Percentiles rank a stretch among this genome's conserved stretches.
phyloP scores from a whole-genome alignment of 1,140 invertebrate genomes.

The Neotoxoptera formosana region DNA sequence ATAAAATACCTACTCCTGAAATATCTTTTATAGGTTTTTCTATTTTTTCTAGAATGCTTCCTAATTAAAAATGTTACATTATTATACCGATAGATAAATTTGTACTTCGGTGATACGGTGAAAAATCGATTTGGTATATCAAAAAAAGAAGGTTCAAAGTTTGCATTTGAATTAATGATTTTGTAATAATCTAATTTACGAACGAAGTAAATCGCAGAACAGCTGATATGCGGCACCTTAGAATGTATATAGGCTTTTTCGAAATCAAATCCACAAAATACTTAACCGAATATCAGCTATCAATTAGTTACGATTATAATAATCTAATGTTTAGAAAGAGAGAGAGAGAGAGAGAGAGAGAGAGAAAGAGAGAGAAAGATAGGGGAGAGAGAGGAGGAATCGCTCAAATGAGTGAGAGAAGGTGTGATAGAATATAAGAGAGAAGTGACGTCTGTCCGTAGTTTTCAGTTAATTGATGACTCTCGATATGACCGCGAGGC shows the following conservation, averaged over 20 bases:
- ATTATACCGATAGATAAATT: background rate
- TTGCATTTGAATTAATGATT: background rate
- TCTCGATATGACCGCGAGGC: background rate
- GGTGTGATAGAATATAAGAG: background rate
- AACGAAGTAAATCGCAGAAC: background rate
- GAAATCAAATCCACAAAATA: background rate
- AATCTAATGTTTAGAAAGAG: background rate
- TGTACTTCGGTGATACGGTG: too few species aligned
- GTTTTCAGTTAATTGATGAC: conserved; percentile 51
- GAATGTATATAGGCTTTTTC: background rate
- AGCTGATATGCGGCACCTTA: background rate
- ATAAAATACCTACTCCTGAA: background rate
- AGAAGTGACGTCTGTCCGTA: background rate
- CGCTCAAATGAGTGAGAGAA: background rate
- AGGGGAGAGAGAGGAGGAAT: too few species aligned
- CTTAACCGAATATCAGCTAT: background rate
- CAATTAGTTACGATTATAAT: background rate
- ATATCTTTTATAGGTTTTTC: background rate
- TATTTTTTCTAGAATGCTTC: background rate
- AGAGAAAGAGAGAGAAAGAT: too few species aligned
- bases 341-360: background rate
- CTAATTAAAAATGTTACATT: background rate
- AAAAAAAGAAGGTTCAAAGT: background rate
- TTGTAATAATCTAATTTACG: background rate
- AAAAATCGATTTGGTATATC: too few species aligned